Percentiles rank a stretch among this genome's conserved stretches.
Evolutionary conservation across 1,140 invertebrate species (phyloP).

Genomic region (Anoplolepis gracilipes): DNA sequence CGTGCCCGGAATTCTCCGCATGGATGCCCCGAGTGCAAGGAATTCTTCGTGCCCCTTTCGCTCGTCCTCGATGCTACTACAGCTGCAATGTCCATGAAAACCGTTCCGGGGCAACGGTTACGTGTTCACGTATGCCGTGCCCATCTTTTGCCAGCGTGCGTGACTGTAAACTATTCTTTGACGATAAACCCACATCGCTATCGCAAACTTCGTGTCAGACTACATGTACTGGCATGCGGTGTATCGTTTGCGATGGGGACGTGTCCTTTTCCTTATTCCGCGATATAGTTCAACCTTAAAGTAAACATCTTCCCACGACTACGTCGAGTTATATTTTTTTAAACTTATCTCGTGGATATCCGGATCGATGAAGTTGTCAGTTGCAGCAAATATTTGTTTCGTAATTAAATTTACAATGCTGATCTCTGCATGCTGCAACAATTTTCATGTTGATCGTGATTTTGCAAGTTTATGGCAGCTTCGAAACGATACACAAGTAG

Average conservation of each 20-base stretch:
- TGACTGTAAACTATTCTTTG: constrained; percentile 60
- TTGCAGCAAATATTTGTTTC: constrained; percentile 26
- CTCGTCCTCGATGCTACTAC: constrained; percentile 21
- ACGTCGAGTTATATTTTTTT: constrained; percentile 7
- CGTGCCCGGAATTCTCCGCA: constrained; percentile 72
- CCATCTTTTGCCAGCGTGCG: constrained; percentile 26
- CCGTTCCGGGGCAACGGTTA: constrained; percentile 10
- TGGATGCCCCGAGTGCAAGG: constrained; percentile 69
- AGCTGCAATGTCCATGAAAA: constrained; percentile 39
- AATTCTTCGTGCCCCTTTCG: constrained; percentile 69
- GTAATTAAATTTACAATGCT: background rate
- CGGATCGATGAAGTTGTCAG: background rate
- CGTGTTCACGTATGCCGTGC: constrained; percentile 29
- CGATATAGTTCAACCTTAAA: constrained; percentile 12
- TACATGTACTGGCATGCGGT: constrained; percentile 17
- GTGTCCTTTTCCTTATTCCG: constrained; percentile 4
- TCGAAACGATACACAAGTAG: background rate
- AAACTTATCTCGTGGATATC: background rate
- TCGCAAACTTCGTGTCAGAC: constrained; percentile 43
- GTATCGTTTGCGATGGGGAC: constrained; percentile 23
- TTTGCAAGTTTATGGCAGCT: background rate
- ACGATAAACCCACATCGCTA: constrained; percentile 25
- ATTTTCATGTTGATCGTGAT: background rate
- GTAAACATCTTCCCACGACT: constrained; percentile 10
- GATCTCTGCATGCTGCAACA: background rate